These are phyloP conservation scores for Mustelus asterias DNA, from an alignment of 2,113 vertebrate genomes.

Conservation along the genomic window DNA sequence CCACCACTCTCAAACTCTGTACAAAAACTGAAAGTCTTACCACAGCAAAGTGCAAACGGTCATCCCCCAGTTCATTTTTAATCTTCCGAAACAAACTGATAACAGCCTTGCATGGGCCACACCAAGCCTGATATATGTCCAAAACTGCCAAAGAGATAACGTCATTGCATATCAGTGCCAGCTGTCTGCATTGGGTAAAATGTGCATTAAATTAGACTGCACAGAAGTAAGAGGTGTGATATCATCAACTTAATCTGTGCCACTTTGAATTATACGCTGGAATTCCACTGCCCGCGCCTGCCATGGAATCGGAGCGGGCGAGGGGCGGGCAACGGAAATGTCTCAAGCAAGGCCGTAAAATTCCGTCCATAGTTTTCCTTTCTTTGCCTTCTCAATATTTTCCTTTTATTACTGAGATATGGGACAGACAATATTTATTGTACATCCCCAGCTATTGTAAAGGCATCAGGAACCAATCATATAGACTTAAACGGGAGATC, in stretches of 20 bases:
- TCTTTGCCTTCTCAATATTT: not conserved
- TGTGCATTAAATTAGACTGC: too few relatives aligned
- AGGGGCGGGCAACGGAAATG: too few relatives aligned
- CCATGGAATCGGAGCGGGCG: too few relatives aligned
- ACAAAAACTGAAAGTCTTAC: conserved; percentile 57
- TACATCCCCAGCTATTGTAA: not conserved
- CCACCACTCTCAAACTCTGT: not conserved
- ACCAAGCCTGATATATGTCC: conserved; percentile 85
- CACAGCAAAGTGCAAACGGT: conserved; percentile 78
- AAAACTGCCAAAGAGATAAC: conserved; percentile 61
- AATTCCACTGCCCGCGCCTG: too few relatives aligned
- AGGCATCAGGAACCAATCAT: not conserved
- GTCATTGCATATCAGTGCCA: not conserved
- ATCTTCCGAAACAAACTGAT: conserved; percentile 82
- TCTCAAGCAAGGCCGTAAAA: too few relatives aligned
- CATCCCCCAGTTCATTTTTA: conserved; percentile 71
- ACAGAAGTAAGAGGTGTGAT: not conserved
- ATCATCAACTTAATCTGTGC: not conserved
- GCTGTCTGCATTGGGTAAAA: not conserved
- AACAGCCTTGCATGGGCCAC: conserved; percentile 82
- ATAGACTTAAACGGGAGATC: not conserved
- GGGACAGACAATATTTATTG: not conserved
- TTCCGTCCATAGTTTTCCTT: not conserved
- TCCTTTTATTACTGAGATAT: not conserved
- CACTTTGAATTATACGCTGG: not conserved